Evolutionary conservation across 1,140 invertebrate genomes (phyloP).

Genomic region (Phymorhynchus buccinoides): DNA sequence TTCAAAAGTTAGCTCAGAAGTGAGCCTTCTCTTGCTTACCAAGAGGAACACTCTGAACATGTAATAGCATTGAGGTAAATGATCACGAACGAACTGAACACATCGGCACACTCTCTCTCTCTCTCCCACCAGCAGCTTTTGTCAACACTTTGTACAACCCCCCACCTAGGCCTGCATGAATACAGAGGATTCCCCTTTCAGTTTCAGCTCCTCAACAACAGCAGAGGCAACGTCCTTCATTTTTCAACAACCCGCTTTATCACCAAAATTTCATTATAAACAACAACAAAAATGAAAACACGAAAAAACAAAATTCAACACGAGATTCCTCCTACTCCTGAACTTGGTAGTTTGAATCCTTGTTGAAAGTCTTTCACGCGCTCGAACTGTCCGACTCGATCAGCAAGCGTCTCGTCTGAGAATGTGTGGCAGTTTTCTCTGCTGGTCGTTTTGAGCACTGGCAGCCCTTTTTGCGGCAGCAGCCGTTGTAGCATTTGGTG

Average conservation of each 20-base stretch:
- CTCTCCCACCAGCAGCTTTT: not conserved
- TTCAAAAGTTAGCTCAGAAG: not conserved
- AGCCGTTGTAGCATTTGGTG: conserved; percentile 86
- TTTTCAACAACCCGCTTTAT: conserved; percentile 12
- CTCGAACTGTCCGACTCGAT: conserved; percentile 54
- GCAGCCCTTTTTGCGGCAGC: conserved; percentile 83
- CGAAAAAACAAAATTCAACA: conserved; percentile 65
- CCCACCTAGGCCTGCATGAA: not conserved
- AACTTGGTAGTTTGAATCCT: not conserved
- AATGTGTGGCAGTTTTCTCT: conserved; percentile 41
- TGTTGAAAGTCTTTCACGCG: conserved; percentile 30
- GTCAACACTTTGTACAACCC: not conserved
- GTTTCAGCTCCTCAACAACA: not conserved
- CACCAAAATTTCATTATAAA: not conserved
- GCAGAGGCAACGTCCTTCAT: not conserved
- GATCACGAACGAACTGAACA: conserved; percentile 19
- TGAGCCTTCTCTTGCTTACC: not conserved
- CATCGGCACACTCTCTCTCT: conserved; percentile 17
- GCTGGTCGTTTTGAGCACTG: conserved; percentile 49
- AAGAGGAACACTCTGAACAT: not conserved
- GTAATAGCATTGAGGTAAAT: conserved; percentile 11
- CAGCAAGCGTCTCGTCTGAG: conserved; percentile 50
- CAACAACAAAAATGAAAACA: not conserved
- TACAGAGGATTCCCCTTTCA: not conserved
- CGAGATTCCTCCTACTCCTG: not conserved